Conservation (phyloP, 2,797 vertebrate species). For the Cryptoprocta ferox region DNA sequence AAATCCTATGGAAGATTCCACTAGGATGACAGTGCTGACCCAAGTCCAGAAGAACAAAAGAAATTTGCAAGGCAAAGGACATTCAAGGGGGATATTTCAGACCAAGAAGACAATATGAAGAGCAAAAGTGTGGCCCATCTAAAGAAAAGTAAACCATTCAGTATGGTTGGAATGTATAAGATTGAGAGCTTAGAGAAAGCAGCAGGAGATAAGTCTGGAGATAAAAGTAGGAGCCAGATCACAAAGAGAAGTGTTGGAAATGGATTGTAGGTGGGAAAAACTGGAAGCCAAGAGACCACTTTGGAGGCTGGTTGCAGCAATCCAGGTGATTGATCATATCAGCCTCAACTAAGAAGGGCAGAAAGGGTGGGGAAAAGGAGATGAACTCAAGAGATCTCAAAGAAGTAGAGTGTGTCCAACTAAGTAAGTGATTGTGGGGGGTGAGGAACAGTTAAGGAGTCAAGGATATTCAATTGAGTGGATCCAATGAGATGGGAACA, state of each 20-base stretch:
- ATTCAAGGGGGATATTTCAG: neutral
- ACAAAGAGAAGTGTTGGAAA: neutral
- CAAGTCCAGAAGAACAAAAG: neutral
- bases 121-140: neutral
- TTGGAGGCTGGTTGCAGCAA: neutral
- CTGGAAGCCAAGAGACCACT: neutral
- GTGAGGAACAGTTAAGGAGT: neutral
- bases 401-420: neutral
- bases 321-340: neutral
- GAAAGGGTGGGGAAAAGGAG: neutral
- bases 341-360: neutral
- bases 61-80: neutral
- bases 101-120: neutral
- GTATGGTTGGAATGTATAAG: neutral
- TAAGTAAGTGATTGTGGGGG: too few species aligned
- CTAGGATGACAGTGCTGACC: neutral
- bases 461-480: neutral
- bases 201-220: neutral
- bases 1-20: neutral
- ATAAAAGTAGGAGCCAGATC: neutral
- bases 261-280: neutral
- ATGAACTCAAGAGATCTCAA: neutral
- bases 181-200: neutral
- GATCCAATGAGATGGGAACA: neutral
- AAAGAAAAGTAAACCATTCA: neutral